Conservation (phyloP, 1,140 invertebrate species). For the Drosophila nasuta region DNA sequence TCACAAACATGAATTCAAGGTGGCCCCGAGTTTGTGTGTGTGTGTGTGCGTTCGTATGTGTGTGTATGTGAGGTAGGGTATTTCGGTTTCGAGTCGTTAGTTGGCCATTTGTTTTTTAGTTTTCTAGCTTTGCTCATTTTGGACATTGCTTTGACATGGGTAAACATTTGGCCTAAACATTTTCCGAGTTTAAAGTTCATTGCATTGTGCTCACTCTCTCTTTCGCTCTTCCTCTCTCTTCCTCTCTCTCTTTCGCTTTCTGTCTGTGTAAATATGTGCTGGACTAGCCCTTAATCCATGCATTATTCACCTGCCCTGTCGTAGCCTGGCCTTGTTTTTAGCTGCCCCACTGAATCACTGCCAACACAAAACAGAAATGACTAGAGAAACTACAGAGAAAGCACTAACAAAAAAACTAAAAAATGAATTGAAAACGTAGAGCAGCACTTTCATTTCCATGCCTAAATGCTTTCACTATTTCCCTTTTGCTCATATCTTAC, state of each 20-base stretch:
- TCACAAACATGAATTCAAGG: too few relatives aligned
- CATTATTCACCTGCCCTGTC: slow-evolving; percentile 43
- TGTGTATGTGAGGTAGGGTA: slow-evolving; percentile 12
- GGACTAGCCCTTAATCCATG: slow-evolving; percentile 30
- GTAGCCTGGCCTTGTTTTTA: slow-evolving; percentile 58
- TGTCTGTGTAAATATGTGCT: neutral
- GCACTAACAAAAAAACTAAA: neutral
- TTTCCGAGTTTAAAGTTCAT: slow-evolving; percentile 66
- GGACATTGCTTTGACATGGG: slow-evolving; percentile 57
- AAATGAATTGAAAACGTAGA: slow-evolving; percentile 7
- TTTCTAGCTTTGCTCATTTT: slow-evolving; percentile 45
- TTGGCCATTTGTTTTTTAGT: slow-evolving; percentile 33
- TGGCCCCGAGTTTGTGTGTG: neutral
- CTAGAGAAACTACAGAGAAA: neutral
- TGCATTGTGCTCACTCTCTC: slow-evolving; percentile 35
- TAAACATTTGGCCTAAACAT: slow-evolving; percentile 64
- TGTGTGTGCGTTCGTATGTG: neutral
- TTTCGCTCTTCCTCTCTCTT: too few relatives aligned
- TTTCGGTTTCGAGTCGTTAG: slow-evolving; percentile 7
- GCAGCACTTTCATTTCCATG: slow-evolving; percentile 55
- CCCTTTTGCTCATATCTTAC: slow-evolving; percentile 37
- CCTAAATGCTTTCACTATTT: slow-evolving; percentile 45
- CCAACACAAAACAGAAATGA: slow-evolving; percentile 15
- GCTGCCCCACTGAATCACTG: slow-evolving; percentile 34
- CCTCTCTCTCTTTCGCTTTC: neutral